Evolutionary conservation across 2,797 vertebrate species (phyloP).

Genomic region (Coccyzus lansbergi): DNA sequence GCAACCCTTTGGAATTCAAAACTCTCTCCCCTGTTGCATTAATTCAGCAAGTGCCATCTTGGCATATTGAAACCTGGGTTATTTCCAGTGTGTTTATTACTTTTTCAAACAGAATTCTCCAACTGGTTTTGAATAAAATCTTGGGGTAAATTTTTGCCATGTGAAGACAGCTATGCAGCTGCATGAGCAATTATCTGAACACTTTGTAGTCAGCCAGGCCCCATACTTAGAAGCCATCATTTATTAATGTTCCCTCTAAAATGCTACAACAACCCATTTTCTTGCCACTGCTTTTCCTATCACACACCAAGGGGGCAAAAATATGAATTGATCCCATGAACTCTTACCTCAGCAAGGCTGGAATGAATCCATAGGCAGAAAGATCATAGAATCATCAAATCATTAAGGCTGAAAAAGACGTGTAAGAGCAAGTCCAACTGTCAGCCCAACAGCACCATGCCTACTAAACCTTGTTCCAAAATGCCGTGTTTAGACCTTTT

Average conservation of each 20-base stretch:
- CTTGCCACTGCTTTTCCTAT: not conserved
- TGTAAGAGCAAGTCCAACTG: no score
- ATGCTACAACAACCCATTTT: not conserved
- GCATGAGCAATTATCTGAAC: not conserved
- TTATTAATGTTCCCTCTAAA: not conserved
- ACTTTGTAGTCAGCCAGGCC: not conserved
- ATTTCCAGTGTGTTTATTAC: not conserved
- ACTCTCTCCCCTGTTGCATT: not conserved
- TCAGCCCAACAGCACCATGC: no score
- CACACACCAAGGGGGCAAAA: not conserved
- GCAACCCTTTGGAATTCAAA: not conserved
- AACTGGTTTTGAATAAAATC: not conserved
- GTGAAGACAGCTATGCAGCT: not conserved
- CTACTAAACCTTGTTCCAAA: no score
- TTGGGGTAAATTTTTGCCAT: not conserved
- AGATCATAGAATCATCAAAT: no score
- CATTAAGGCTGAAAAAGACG: no score
- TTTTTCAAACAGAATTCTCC: not conserved
- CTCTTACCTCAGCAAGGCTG: not conserved
- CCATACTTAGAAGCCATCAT: not conserved
- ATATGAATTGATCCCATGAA: accelerated
- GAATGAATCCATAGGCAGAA: not conserved
- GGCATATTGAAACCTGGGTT: not conserved
- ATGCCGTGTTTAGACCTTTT: no score
- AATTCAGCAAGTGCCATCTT: not conserved